Percentiles rank a stretch among this genome's conserved stretches.
Conservation (phyloP, 2,888 invertebrate genomes). For the Heliconius ethilla region DNA sequence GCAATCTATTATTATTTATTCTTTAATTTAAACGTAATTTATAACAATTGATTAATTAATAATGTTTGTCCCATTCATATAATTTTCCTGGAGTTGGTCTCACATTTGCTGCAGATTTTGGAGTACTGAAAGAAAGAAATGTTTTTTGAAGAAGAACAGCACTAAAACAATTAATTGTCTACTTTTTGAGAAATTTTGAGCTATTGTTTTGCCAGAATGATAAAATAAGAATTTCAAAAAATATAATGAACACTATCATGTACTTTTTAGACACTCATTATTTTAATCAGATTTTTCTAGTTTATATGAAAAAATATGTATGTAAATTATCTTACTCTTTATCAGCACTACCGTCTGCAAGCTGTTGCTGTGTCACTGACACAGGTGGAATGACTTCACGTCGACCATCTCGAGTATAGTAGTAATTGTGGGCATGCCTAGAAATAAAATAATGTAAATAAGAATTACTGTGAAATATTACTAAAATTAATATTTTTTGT, state of each 20-base stretch:
- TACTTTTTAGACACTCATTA: background rate
- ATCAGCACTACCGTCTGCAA: slow-evolving; percentile 66
- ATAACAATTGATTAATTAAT: slow-evolving; percentile 50
- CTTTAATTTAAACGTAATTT: background rate
- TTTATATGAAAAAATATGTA: background rate
- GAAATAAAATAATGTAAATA: slow-evolving; percentile 14
- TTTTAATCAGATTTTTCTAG: background rate
- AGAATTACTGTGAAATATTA: background rate
- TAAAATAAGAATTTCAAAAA: too few relatives aligned
- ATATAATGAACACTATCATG: too few relatives aligned
- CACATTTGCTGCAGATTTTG: slow-evolving; percentile 60
- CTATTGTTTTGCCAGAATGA: too few relatives aligned
- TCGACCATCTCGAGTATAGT: slow-evolving; percentile 90
- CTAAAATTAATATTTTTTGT: slow-evolving; percentile 2
- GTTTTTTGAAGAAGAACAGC: background rate
- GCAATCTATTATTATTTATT: slow-evolving; percentile 1
- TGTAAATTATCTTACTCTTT: slow-evolving; percentile 63
- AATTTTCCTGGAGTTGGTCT: slow-evolving; percentile 82
- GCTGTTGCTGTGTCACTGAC: slow-evolving; percentile 71
- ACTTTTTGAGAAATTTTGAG: too few relatives aligned
- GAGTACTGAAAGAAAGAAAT: slow-evolving; percentile 55
- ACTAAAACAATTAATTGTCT: too few relatives aligned
- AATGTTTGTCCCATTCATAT: slow-evolving; percentile 82
- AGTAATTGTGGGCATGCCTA: slow-evolving; percentile 90
- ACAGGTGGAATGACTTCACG: slow-evolving; percentile 88